Base-by-base conservation (phyloP, 2,888 invertebrate genomes). In the Eupelmus urozonus region DNA sequence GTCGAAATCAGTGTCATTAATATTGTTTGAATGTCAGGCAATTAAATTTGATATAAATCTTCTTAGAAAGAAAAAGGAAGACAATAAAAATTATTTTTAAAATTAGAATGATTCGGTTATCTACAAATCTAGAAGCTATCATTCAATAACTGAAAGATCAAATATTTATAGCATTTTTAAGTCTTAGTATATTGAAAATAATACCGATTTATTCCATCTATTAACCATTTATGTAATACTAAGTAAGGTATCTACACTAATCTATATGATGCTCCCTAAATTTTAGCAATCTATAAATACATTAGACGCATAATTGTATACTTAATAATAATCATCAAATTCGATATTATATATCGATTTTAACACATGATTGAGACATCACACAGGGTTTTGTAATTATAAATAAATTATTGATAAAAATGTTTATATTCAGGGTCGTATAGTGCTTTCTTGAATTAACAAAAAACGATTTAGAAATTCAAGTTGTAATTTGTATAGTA, bases 141-240 rank as follows among this genome's bases (percentile, higher is more conserved):
- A 18, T 25, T 29, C n/a, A 57, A 69, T 69, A 25, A 3, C 18
- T 69, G 7, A 13, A 42, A 23, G 27, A 45, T n/a, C n/a, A n/a
- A n/a, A n/a, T n/a, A 25, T 65, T 49, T 25, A n/a, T 42, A 42
- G 13, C 11, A 1, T 16, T 55, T 25, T 55, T 20, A 49, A 45
- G n/a, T 45, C 25, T 27, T n/a, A n/a, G n/a, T 20, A 59, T 53
- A 59, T 49, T 20, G n/a, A 69, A 34, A 57, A 45, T 65, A 73
- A 27, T 65, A 73, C 65, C 65, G 42, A 25, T 20, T 57, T 27
- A 25, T 49, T 45, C 29, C 13, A 57, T 42, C 29, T 65, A 73
- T 62, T 1, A 25, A 23, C 23, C n/a, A 40, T 42, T 62, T 18
- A 16, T 65, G 29, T 66, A 59, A 66, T 74, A 66, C 74, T 74